Conservation (phyloP, 2,113 vertebrate genomes). For the Lycaon pictus region DNA sequence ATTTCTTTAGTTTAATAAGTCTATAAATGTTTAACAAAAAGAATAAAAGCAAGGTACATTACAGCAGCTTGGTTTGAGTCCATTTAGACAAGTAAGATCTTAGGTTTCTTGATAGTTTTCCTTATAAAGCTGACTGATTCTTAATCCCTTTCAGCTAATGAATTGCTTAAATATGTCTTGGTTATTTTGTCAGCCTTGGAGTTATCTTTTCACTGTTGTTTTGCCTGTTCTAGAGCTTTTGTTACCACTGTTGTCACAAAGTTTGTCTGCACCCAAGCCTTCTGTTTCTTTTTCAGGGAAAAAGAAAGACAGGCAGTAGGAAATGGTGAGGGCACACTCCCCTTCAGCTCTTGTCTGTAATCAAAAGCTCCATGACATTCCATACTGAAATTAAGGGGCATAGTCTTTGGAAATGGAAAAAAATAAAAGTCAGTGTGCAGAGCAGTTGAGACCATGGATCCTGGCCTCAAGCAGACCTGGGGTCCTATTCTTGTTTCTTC, state of each 20-base stretch:
- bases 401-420: neutral
- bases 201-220: neutral
- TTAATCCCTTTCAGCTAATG: neutral
- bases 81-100: conserved; percentile 34
- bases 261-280: neutral
- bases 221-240: neutral
- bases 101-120: conserved; percentile 10
- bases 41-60: conserved; percentile 16
- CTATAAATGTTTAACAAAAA: conserved; percentile 60
- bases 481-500: conserved; percentile 32
- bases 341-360: neutral
- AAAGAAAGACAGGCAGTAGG: neutral
- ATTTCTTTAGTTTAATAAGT: conserved; percentile 65
- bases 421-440: neutral
- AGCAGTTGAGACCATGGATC: neutral
- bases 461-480: neutral
- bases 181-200: neutral
- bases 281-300: neutral
- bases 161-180: neutral
- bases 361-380: neutral
- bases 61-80: neutral
- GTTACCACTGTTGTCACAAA: neutral
- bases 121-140: conserved; percentile 3
- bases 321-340: neutral
- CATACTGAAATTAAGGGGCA: neutral